A percentile compares a stretch with the other conserved stretches of the same genome.
Conservation (phyloP, 2,797 vertebrate genomes). For the Cuniculus paca region DNA sequence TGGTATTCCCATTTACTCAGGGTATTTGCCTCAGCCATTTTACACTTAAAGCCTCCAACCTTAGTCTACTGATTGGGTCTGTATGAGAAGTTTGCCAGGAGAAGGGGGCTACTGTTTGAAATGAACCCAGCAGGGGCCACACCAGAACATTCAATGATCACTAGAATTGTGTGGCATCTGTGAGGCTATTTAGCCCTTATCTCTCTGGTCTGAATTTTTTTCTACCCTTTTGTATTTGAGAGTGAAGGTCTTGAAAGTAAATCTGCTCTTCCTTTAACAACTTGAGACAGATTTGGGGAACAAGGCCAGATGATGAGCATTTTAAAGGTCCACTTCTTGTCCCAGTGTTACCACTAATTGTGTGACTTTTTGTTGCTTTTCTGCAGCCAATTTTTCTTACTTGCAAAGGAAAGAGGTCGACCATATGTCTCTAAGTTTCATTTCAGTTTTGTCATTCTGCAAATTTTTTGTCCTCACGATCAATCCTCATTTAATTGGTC, state of each 20-base stretch:
- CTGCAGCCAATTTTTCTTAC: slow-evolving; percentile 16
- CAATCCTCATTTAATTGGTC: neutral
- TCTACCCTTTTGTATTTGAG: neutral
- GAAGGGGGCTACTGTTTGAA: neutral
- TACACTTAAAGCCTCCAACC: neutral
- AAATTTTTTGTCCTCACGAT: neutral
- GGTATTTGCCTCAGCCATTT: neutral
- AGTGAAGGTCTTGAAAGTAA: neutral
- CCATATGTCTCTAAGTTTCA: neutral
- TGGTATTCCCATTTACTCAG: neutral
- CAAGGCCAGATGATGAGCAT: neutral
- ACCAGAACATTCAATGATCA: neutral
- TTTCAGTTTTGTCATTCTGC: neutral
- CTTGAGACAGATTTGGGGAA: neutral
- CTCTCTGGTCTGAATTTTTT: neutral
- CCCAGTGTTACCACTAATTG: neutral
- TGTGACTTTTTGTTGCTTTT: slow-evolving; percentile 1
- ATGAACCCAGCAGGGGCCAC: neutral
- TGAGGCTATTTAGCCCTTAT: neutral
- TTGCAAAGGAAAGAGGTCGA: neutral
- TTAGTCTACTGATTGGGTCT: neutral
- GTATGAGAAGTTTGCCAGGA: neutral
- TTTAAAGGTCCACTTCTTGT: neutral
- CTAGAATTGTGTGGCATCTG: neutral
- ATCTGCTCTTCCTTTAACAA: slow-evolving; percentile 23